Evolutionary conservation across 2,888 invertebrate species (phyloP).

Genomic region (Deilephila elpenor): DNA sequence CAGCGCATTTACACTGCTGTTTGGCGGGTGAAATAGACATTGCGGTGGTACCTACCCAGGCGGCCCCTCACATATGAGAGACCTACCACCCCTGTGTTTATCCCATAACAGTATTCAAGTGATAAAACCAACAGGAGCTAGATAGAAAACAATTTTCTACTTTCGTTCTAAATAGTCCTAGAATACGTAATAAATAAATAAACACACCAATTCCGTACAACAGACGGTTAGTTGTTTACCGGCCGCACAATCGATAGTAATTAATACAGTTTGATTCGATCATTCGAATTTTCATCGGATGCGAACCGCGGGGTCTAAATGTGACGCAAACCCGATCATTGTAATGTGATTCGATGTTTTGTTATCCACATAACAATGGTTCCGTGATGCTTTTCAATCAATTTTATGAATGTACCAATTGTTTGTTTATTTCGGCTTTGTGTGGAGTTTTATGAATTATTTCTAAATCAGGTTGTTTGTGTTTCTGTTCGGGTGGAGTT

Average conservation of each 20-base stretch:
- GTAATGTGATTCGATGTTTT: constrained; percentile 9
- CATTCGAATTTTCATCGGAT: constrained; percentile 1
- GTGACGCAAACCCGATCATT: neutral
- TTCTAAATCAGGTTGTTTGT: neutral
- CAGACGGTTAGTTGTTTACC: neutral
- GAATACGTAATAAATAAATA: no score
- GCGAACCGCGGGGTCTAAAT: neutral
- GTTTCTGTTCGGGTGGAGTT: neutral
- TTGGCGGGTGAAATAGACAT: no score
- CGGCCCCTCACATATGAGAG: no score
- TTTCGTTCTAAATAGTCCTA: no score
- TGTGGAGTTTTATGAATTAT: neutral
- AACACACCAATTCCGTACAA: neutral
- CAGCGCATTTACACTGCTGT: no score
- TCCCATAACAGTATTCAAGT: no score
- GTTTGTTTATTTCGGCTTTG: neutral
- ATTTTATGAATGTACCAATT: neutral
- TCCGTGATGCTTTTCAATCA: neutral
- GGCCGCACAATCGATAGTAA: neutral
- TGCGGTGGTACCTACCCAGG: no score
- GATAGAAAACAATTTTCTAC: no score
- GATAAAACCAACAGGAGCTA: no score
- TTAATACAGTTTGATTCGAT: neutral
- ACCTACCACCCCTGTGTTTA: no score
- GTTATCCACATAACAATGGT: constrained; percentile 7